These are phyloP conservation scores for Sardina pilchardus DNA, from an alignment of 2,113 vertebrate species.

Conservation along the genomic window DNA sequence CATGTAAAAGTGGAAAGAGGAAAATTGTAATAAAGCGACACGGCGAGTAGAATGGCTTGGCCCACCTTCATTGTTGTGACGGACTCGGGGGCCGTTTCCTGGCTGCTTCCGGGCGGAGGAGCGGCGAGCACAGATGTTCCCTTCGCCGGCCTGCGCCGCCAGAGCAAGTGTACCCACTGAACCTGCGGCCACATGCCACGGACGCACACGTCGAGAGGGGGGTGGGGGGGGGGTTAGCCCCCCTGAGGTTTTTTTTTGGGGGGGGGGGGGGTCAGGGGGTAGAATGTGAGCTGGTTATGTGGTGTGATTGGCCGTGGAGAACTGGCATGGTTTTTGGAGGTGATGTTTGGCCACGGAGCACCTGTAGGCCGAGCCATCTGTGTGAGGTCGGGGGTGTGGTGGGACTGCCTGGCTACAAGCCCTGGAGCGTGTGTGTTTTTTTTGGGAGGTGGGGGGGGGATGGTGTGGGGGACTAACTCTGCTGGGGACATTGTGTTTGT, in stretches of 20 bases:
- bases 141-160: neutral
- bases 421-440: constrained; percentile 21
- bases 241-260: no score
- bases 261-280: no score
- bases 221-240: neutral
- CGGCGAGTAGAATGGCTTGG: constrained; percentile 44
- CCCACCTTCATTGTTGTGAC: constrained; percentile 58
- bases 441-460: constrained; percentile 25
- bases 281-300: no score
- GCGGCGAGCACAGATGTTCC: constrained; percentile 44
- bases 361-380: constrained; percentile 9
- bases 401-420: neutral
- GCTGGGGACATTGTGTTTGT: constrained; percentile 33
- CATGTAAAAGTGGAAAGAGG: constrained; percentile 29
- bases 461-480: constrained; percentile 20
- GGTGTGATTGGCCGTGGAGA: neutral
- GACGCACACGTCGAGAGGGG: neutral
- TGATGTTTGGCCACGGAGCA: neutral
- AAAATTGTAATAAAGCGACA: constrained; percentile 36
- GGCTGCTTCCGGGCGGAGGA: constrained; percentile 44
- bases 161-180: constrained; percentile 50
- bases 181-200: constrained; percentile 27
- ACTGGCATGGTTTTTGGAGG: neutral
- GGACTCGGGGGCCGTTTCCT: constrained; percentile 52
- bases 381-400: neutral